Base-by-base conservation (phyloP, 2,888 invertebrate species). In the Lathronympha strigana region DNA sequence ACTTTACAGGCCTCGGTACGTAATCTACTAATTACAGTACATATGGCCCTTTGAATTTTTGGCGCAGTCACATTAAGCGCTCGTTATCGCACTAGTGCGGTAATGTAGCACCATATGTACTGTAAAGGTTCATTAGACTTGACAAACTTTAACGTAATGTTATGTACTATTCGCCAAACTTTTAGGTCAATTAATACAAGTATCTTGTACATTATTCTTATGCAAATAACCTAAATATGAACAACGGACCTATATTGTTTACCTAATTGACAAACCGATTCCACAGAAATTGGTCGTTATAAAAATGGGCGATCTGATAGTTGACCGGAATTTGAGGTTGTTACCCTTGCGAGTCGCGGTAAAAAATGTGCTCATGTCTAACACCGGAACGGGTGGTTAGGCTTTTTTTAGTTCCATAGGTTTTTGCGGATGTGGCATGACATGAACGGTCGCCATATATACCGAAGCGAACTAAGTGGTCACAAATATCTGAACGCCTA, bases 241-340 rank as follows among this genome's bases (percentile, higher is more conserved):
- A 57, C 50, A 50, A 63, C 33, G 36, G 47, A 5, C 31, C 51
- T 40, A 62, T 43, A 50, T 49, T 50, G 49, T 58, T 63, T 63
- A 51, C 50, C 63, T 58, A 63, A 43, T 57, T 58, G 50, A 63
- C 51, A 51, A 58, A 58, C 13, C 47, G n/a, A 36, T 15, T 28
- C 31, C 17, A 43, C 36, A 62, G 21, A 63, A 43, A 47, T 45
- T 19, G 9, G 36, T 51, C 33, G 57, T 57, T 58, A 58, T 57
- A 63, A 63, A 58, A 63, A 63, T 50, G 43, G 23, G 33, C 36
- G 25, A 62, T 62, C 23, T 31, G 49, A 63, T 63, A 63, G 38
- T 17, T 51, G 43, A 63, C 63, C 63, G 57, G 57, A 58, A 64
- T 43, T 60, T 17, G 64, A 64, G 64, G 64, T 64, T 64, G 51